Evolutionary conservation across 1,140 invertebrate genomes (phyloP).

Genomic region (Drosophila ficusphila): DNA sequence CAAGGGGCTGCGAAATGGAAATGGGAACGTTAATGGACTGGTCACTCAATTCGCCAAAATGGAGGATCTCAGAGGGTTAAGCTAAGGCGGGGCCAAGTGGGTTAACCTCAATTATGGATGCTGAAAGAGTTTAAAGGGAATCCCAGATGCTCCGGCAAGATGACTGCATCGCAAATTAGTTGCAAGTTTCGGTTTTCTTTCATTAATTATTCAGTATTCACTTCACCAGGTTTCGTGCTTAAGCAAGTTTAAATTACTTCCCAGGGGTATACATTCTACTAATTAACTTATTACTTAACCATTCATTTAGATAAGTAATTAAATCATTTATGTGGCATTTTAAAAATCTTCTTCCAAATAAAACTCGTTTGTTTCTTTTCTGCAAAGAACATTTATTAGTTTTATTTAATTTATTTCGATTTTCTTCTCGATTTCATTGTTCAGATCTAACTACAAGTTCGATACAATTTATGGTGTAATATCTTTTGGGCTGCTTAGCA

Average conservation of each 20-base stretch:
- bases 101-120: constrained; percentile 26
- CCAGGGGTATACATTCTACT: no score
- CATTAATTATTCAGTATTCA: background rate
- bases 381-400: constrained; percentile 47
- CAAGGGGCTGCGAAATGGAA: constrained; percentile 22
- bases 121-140: constrained; percentile 14
- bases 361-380: background rate
- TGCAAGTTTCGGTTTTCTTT: background rate
- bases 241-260: no score
- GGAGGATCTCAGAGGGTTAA: constrained; percentile 5
- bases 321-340: no score
- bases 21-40: constrained; percentile 53
- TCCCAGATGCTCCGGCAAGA: constrained; percentile 5
- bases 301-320: no score
- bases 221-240: no score
- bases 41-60: constrained; percentile 36
- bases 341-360: background rate
- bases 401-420: constrained; percentile 45
- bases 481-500: constrained; percentile 41
- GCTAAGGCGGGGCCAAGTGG: background rate
- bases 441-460: constrained; percentile 61
- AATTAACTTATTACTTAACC: no score
- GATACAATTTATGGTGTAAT: constrained; percentile 35
- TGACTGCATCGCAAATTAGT: constrained; percentile 12
- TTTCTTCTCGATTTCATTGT: constrained; percentile 59